Base-by-base conservation (phyloP, 2,113 vertebrate genomes). In the Rhinoptilus africanus region DNA sequence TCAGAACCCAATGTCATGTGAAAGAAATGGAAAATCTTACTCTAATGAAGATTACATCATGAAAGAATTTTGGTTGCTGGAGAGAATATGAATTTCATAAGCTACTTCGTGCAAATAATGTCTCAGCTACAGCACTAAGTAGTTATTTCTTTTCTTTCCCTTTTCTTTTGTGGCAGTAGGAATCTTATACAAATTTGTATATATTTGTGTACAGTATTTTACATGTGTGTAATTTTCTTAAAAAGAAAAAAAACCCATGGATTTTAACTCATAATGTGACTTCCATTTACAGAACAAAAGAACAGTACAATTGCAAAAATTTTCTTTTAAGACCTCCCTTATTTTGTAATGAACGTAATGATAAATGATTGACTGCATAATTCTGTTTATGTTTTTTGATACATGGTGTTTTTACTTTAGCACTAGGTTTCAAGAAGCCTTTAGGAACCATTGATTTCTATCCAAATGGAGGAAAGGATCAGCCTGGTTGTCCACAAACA, bases 401-500 rank as follows among this genome's bases (percentile, higher is more conserved):
- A 77, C 14, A 14, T 82, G 0, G 34, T 94, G 4, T 80, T 84
- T 93, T 96, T 78, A 24, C 62, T 90, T 81, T 39, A 97, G 99
- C 57, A 4, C 98, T 99, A 77, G 99, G 99, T 45, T 98, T 98
- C 83, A 97, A 89, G 94, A 98, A 98, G 24, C 96, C 97, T 87
- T 98, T 99, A 24, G 99, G 99, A 85, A 98, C 99, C 48, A 99
- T 99, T 34, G 99, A 99, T 93, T 99, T 99, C 97, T 99, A 99
- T 54, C 98, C 99, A 79, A 99, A 99, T 85, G 99, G 99, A 37
- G 99, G 99, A 89, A 97, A 48, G 28, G 98, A 99, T 94, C 99
- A 99, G 51, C 99, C 99, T 18, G 99, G 99, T 39, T 99, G 99
- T 85, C 99, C 99, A 75, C 97, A 97, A 92, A 98, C 99, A 93